These are phyloP conservation scores for Channa striata DNA, from an alignment of 2,797 vertebrate species.

Conservation along the genomic window DNA sequence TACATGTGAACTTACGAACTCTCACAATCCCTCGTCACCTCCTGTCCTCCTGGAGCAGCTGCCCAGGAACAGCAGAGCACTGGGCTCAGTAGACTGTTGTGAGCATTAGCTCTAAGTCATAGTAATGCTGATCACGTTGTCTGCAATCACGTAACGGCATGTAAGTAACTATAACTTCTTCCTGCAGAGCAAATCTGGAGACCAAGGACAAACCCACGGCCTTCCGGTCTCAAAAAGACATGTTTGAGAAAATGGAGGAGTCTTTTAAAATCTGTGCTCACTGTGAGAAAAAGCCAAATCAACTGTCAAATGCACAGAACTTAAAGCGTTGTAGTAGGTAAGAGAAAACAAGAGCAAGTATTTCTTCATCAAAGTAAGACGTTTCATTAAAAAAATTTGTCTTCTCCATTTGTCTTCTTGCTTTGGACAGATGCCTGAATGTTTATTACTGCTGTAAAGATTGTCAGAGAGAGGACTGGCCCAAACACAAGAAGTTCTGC, in stretches of 20 bases:
- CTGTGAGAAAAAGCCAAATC: slow-evolving; percentile 86
- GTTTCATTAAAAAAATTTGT: background rate
- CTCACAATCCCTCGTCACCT: too few species aligned
- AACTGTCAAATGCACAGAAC: slow-evolving; percentile 79
- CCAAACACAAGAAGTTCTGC: slow-evolving; percentile 91
- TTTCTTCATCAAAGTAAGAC: background rate
- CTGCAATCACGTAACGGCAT: background rate
- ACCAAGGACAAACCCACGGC: slow-evolving; percentile 70
- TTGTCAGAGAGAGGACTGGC: slow-evolving; percentile 93
- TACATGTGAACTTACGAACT: background rate
- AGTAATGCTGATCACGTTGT: background rate
- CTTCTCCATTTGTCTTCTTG: background rate
- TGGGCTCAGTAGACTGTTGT: background rate
- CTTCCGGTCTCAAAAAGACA: slow-evolving; percentile 89
- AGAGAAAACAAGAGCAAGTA: background rate
- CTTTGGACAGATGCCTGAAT: slow-evolving; percentile 89
- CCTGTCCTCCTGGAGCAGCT: slow-evolving; percentile 1
- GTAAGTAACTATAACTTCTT: background rate
- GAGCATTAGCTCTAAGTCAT: background rate
- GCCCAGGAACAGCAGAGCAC: slow-evolving; percentile 36
- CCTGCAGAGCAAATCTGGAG: slow-evolving; percentile 79
- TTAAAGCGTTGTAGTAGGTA: slow-evolving; percentile 92
- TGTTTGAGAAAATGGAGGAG: slow-evolving; percentile 97
- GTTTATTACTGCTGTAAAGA: slow-evolving; percentile 92
- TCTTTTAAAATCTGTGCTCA: slow-evolving; percentile 89